phyloP scores from a whole-genome alignment of 2,888 invertebrate species.

The Sicus ferrugineus region DNA sequence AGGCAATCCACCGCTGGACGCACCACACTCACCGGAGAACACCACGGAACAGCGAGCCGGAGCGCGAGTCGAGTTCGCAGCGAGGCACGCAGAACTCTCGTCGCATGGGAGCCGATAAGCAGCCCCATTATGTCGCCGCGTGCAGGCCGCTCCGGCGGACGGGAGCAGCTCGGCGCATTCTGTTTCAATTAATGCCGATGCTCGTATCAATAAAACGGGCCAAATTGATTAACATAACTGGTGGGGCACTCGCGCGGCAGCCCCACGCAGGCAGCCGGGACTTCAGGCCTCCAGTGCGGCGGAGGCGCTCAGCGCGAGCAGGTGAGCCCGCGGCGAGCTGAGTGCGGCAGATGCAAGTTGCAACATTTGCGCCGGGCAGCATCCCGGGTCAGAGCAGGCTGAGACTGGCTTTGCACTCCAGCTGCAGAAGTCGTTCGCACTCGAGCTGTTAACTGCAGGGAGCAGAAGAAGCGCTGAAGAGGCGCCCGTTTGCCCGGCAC shows the following conservation, averaged over 20 bases:
- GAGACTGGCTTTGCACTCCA: too few relatives aligned
- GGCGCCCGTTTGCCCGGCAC: too few relatives aligned
- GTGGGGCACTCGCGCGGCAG: constrained; percentile 7
- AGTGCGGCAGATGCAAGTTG: background rate
- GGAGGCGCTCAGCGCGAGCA: background rate
- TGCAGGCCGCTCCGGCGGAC: constrained; percentile 9
- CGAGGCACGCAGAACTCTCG: background rate
- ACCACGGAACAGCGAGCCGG: background rate
- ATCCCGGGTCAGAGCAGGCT: too few relatives aligned
- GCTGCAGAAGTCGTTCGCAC: too few relatives aligned
- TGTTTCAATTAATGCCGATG: constrained; percentile 15
- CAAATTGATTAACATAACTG: constrained; percentile 26
- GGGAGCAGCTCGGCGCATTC: constrained; percentile 19
- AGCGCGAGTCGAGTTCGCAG: background rate
- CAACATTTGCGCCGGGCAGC: background rate
- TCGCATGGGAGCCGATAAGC: background rate
- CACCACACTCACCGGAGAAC: background rate
- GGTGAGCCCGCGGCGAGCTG: background rate
- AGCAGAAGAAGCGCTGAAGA: too few relatives aligned
- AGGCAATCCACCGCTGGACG: background rate
- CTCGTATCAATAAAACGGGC: constrained; percentile 25
- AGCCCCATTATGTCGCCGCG: constrained; percentile 17
- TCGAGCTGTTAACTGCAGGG: too few relatives aligned
- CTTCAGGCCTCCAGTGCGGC: background rate
- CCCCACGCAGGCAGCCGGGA: background rate